Conservation (phyloP, 2,113 vertebrate species). For the Trichechus manatus region DNA sequence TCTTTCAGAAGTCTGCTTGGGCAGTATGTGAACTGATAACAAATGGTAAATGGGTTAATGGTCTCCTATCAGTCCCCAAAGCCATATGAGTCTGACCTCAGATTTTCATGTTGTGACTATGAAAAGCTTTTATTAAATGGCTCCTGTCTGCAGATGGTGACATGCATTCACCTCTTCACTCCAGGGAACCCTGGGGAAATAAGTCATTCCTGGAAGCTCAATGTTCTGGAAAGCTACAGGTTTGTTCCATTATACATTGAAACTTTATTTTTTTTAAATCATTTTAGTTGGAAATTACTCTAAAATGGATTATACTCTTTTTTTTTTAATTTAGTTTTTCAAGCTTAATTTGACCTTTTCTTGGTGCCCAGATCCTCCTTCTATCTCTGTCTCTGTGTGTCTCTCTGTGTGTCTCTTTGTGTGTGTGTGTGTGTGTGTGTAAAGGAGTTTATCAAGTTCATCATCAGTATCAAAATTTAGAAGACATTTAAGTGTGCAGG, state of each 20-base stretch:
- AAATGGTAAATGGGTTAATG: neutral
- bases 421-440: neutral
- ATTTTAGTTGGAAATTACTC: conserved; percentile 48
- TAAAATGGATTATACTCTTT: neutral
- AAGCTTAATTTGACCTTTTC: neutral
- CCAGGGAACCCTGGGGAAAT: conserved; percentile 6
- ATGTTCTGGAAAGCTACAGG: conserved; percentile 34
- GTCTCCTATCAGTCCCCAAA: neutral
- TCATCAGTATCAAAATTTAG: conserved; percentile 43
- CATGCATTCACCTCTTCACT: conserved; percentile 28
- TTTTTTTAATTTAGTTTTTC: conserved; percentile 30
- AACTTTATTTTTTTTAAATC: neutral
- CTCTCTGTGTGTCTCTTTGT: neutral
- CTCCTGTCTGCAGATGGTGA: conserved; percentile 34
- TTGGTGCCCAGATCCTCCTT: neutral
- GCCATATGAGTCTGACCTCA: conserved; percentile 17
- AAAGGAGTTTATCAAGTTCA: conserved; percentile 2
- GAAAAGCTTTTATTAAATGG: conserved; percentile 48
- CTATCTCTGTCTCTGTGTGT: neutral
- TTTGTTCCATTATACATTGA: conserved; percentile 5
- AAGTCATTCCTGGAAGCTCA: conserved; percentile 24
- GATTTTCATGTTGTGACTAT: conserved; percentile 56
- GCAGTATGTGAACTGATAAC: conserved; percentile 18
- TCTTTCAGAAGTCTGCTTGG: conserved; percentile 15
- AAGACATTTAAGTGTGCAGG: conserved; percentile 3